phyloP scores from a whole-genome alignment of 30 jellyfish, hydroid and myxozoan genomes.

The Aurelia sp. region DNA sequence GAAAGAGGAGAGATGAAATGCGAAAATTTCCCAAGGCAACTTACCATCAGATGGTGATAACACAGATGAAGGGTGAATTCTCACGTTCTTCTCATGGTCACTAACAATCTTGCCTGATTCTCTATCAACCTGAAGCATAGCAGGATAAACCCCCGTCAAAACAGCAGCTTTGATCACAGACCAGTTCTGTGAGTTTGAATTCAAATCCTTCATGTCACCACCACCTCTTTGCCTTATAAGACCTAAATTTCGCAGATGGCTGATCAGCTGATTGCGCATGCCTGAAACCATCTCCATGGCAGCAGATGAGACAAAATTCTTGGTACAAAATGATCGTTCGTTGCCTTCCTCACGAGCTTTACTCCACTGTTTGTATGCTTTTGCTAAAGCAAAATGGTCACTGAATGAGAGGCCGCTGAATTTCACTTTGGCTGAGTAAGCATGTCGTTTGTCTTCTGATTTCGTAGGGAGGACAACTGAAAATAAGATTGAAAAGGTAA shows the following conservation, averaged over 20 bases:
- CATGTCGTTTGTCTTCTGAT: slow-evolving; percentile 81
- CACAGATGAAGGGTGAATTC: slow-evolving; percentile 92
- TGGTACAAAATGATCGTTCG: slow-evolving; percentile 76
- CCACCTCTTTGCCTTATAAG: slow-evolving; percentile 82
- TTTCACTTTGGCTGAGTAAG: slow-evolving; percentile 61
- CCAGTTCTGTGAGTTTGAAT: slow-evolving; percentile 82
- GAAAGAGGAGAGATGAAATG: too few relatives aligned
- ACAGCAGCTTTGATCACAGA: slow-evolving; percentile 91
- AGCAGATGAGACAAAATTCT: slow-evolving; percentile 82
- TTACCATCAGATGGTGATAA: slow-evolving; percentile 53
- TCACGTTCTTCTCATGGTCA: slow-evolving; percentile 78
- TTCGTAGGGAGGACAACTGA: slow-evolving; percentile 82
- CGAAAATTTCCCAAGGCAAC: background rate
- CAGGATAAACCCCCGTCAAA: slow-evolving; percentile 92
- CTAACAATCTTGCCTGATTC: slow-evolving; percentile 55
- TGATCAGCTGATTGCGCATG: slow-evolving; percentile 86
- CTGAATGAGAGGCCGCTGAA: slow-evolving; percentile 82
- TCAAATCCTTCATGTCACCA: slow-evolving; percentile 92
- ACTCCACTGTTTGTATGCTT: slow-evolving; percentile 90
- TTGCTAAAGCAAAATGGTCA: slow-evolving; percentile 82
- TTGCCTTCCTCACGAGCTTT: slow-evolving; percentile 85
- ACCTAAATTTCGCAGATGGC: slow-evolving; percentile 80
- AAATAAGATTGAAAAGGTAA: slow-evolving; percentile 1
- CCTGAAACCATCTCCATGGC: slow-evolving; percentile 95
- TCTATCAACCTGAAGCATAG: slow-evolving; percentile 77